Percentiles rank a stretch among this genome's conserved stretches.
Evolutionary conservation across 2,888 invertebrate genomes (phyloP).

Genomic region (Beris chalybata): DNA sequence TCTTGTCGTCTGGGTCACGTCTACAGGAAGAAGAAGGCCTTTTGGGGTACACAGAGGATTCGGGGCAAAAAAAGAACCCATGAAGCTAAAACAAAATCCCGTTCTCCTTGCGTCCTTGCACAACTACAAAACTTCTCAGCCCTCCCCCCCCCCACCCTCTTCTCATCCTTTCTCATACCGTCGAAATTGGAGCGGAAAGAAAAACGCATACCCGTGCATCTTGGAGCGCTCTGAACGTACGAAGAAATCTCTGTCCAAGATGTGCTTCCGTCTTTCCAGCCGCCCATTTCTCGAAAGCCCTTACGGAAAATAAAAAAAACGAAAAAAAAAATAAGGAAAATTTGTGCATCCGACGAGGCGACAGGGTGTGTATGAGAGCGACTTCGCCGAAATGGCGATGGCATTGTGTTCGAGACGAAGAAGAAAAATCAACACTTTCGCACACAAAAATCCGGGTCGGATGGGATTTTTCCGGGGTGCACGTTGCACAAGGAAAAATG

Average conservation of each 20-base stretch:
- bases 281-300: neutral
- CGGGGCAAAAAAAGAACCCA: slow-evolving; percentile 17
- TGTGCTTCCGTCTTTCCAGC: slow-evolving; percentile 1
- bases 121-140: slow-evolving; percentile 3
- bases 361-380: slow-evolving; percentile 23
- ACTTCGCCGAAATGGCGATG: slow-evolving; percentile 22
- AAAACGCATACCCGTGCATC: slow-evolving; percentile 29
- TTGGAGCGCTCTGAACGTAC: slow-evolving; percentile 22
- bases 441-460: slow-evolving; percentile 27
- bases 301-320: slow-evolving; percentile 8
- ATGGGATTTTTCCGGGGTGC: slow-evolving; percentile 1
- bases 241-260: slow-evolving; percentile 31
- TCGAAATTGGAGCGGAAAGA: slow-evolving; percentile 11
- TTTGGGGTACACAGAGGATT: slow-evolving; percentile 27
- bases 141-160: neutral
- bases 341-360: slow-evolving; percentile 35
- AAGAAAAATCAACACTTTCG: slow-evolving; percentile 28
- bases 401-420: slow-evolving; percentile 19
- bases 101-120: neutral
- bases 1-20: slow-evolving; percentile 44
- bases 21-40: slow-evolving; percentile 40
- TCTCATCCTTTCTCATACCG: slow-evolving; percentile 1
- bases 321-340: slow-evolving; percentile 35
- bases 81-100: slow-evolving; percentile 11
- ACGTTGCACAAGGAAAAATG: no score